phyloP scores from a whole-genome alignment of 2,113 vertebrate genomes.

The Albula glossodonta region DNA sequence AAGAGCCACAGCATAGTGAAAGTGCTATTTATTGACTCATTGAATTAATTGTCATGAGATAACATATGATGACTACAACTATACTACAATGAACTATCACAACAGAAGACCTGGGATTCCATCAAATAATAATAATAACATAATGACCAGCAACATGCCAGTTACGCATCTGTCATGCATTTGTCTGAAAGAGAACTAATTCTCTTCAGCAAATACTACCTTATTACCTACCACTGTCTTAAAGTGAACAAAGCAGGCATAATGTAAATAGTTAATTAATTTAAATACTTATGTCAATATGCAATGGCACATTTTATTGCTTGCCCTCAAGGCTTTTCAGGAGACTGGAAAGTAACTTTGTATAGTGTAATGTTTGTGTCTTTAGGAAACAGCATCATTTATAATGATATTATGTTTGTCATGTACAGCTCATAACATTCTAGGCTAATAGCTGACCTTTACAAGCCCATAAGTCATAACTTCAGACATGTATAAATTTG shows the following conservation, averaged over 20 bases:
- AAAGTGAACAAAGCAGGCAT: not conserved
- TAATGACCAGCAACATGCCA: not conserved
- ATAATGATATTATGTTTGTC: constrained; percentile 65
- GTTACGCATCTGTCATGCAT: not conserved
- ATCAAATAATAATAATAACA: not conserved
- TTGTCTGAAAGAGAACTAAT: not conserved
- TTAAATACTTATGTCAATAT: not conserved
- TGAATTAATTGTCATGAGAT: not conserved
- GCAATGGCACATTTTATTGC: not conserved
- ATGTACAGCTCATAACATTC: constrained; percentile 72
- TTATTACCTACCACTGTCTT: not conserved
- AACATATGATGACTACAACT: not conserved
- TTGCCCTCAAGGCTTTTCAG: constrained; percentile 11
- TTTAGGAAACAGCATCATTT: constrained; percentile 48
- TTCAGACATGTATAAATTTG: constrained; percentile 66
- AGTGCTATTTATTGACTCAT: not conserved
- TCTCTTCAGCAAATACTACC: not conserved
- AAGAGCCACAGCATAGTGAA: not conserved
- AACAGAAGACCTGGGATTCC: not conserved
- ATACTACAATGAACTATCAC: not conserved
- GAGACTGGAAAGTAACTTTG: constrained; percentile 22
- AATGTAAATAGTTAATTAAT: not conserved
- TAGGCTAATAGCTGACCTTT: constrained; percentile 74
- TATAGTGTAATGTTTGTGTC: constrained; percentile 51
- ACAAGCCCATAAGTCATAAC: constrained; percentile 77